These are phyloP conservation scores for Gavialis gangeticus DNA, from an alignment of 2,113 vertebrate species.

Conservation along the genomic window DNA sequence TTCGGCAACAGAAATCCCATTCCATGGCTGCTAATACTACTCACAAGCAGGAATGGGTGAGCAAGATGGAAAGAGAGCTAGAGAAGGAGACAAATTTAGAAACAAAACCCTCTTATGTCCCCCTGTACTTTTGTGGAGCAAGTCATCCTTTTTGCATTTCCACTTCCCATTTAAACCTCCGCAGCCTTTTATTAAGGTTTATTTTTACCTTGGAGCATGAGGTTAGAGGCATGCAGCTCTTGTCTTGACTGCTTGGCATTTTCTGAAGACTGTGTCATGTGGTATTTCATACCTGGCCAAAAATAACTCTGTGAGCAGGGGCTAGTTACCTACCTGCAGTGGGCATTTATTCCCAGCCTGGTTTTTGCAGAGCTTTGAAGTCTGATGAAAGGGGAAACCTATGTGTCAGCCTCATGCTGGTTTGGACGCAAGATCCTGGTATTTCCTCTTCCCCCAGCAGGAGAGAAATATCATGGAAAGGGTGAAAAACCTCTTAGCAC, in stretches of 20 bases:
- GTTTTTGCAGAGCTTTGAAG: not conserved
- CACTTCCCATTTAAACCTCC: constrained; percentile 41
- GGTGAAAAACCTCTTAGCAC: not conserved
- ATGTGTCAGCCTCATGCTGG: not conserved
- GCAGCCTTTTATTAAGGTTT: constrained; percentile 58
- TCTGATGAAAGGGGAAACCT: not conserved
- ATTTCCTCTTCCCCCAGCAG: fast-evolving
- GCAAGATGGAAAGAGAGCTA: not conserved
- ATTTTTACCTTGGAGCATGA: constrained; percentile 62
- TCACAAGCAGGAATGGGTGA: not conserved
- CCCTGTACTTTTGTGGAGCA: fast-evolving
- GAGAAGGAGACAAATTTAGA: not conserved
- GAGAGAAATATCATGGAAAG: not conserved
- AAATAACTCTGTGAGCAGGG: constrained; percentile 41
- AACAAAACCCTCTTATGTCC: not conserved
- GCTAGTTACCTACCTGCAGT: not conserved
- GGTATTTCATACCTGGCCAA: not conserved
- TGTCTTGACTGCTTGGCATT: constrained; percentile 62
- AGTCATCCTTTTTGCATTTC: constrained; percentile 34
- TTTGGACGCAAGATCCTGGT: fast-evolving
- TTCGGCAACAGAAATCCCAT: not conserved
- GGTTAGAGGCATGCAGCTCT: constrained; percentile 22
- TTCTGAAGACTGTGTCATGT: constrained; percentile 25
- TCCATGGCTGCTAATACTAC: not conserved
- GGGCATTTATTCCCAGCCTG: not conserved